Conservation (phyloP, 2,888 invertebrate species). For the Nineta flava region DNA sequence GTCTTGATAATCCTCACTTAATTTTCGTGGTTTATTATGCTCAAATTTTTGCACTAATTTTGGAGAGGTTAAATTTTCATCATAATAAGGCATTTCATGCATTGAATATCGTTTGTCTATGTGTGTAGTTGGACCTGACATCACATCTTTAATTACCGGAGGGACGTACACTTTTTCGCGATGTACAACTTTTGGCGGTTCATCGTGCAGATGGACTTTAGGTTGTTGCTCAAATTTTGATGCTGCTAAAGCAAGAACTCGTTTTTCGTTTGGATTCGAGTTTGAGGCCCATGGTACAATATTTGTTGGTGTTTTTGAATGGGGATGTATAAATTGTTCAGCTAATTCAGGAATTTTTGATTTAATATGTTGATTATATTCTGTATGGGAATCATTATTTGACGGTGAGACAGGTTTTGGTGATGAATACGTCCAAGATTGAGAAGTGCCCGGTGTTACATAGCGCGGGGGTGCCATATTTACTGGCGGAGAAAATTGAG, state of each 20-base stretch:
- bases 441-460: constrained; percentile 19
- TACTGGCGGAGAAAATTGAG: constrained; percentile 15
- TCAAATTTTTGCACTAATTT: constrained; percentile 4
- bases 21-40: background rate
- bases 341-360: background rate
- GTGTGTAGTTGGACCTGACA: background rate
- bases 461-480: constrained; percentile 28
- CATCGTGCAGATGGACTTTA: constrained; percentile 2
- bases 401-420: constrained; percentile 3
- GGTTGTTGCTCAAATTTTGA: constrained; percentile 34
- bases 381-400: background rate
- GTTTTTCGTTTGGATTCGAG: constrained; percentile 28
- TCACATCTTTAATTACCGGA: constrained; percentile 8
- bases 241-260: constrained; percentile 34
- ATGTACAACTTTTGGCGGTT: constrained; percentile 15
- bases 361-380: background rate
- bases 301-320: constrained; percentile 13
- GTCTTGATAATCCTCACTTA: constrained; percentile 6
- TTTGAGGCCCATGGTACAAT: constrained; percentile 32
- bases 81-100: constrained; percentile 1
- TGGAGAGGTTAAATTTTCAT: constrained; percentile 4
- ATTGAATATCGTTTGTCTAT: constrained; percentile 2
- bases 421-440: constrained; percentile 32
- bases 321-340: background rate
- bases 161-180: constrained; percentile 20